Percentiles rank a stretch among this genome's conserved stretches.
Evolutionary conservation across 2,888 invertebrate species (phyloP).

Genomic region (Xanthorhoe designata): DNA sequence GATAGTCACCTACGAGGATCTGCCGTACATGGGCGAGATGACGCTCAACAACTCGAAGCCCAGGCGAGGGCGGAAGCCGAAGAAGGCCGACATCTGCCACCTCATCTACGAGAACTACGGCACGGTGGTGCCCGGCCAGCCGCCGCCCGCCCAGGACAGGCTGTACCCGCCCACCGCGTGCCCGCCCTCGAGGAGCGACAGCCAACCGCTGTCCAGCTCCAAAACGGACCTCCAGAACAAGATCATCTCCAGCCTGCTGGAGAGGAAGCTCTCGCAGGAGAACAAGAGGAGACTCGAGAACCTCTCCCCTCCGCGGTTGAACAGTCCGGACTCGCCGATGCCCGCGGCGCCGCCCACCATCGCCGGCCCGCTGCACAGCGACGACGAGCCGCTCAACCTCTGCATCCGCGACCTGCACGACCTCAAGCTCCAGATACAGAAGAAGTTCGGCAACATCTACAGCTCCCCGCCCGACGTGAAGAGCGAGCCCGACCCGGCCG

Average conservation of each 20-base stretch:
- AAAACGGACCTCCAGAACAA: conserved; percentile 89
- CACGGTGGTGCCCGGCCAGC: conserved; percentile 92
- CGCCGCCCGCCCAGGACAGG: conserved; percentile 81
- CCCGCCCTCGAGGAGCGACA: conserved; percentile 58
- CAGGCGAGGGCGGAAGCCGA: conserved; percentile 94
- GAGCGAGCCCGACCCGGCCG: conserved; percentile 85
- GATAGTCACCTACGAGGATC: conserved; percentile 91
- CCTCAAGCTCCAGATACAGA: conserved; percentile 87
- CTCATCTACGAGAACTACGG: conserved; percentile 96
- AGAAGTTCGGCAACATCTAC: conserved; percentile 87
- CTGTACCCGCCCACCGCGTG: conserved; percentile 56
- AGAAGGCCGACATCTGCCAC: conserved; percentile 96
- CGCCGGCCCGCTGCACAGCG: conserved; percentile 66
- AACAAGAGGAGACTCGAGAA: conserved; percentile 79
- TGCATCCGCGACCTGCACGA: conserved; percentile 92
- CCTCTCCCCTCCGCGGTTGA: conserved; percentile 64
- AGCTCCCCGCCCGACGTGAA: conserved; percentile 85
- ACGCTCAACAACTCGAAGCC: conserved; percentile 95
- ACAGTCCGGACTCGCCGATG: conserved; percentile 70
- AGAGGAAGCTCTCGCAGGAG: conserved; percentile 89
- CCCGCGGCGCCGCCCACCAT: conserved; percentile 68
- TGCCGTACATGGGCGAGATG: conserved; percentile 97
- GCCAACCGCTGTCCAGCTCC: conserved; percentile 63
- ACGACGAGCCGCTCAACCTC: conserved; percentile 92
- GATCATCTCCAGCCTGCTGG: conserved; percentile 89